Base-by-base conservation (phyloP, 1,140 invertebrate species). In the Drosophila triauraria region DNA sequence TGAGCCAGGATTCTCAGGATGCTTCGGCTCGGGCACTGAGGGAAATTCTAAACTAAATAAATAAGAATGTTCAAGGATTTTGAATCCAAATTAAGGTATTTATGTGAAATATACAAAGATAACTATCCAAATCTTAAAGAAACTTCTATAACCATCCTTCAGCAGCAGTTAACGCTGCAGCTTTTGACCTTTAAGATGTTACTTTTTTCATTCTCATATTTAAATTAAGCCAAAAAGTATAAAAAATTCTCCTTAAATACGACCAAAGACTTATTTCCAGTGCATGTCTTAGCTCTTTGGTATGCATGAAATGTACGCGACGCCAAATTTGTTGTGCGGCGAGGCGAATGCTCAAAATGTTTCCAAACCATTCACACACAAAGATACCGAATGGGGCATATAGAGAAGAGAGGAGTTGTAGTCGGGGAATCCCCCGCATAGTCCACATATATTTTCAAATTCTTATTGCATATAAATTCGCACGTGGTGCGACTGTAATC, bases 401-500 rank as follows among this genome's bases (percentile, higher is more conserved):
- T 48, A 50, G 50, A 23, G 1, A 5, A 5, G 13, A 7, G 20
- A 9, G 20, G 48, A 23, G 50, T 6, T 15, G 40, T 5, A 17
- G 5, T 15, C 27, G 60, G 32, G 25, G 58, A 23, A 50, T 15
- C 62, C 63, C 59, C 30, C 53, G 61, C 50, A 58, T 35, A 69
- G 68, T 72, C 54, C 70, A 74, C 75, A 76, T 90, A 90, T 88
- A 88, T 88, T 90, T 90, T 91, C 81, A 77, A 90, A 90, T 90
- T 90, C 81, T 90, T 90, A 90, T 90, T 90, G 85, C 85, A 85
- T 90, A 90, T 90, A 90, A 90, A 90, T 90, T 90, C 81, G 84
- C 85, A 88, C 85, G 85, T 88, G 85, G 85, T 88, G 81, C 81
- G 85, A 90, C 85, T 88, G 78, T 88, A 88, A 88, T 88, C 85